A percentile compares a stretch with the other conserved stretches of the same genome.
Evolutionary conservation across 2,113 vertebrate species (phyloP).

Genomic region (Australoheros scitulus): DNA sequence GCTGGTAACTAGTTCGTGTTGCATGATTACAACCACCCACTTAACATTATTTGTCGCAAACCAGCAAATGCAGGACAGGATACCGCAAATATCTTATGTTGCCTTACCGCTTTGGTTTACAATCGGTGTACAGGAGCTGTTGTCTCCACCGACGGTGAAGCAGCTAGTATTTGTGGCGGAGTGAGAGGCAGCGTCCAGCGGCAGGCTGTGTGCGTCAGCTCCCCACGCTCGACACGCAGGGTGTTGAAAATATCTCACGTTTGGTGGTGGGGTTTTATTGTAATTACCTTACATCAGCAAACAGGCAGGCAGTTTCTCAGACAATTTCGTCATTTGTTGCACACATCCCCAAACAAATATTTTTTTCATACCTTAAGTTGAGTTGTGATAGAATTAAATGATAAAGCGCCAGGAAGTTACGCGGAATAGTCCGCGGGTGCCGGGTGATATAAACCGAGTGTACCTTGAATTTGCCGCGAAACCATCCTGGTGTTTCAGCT

Average conservation of each 20-base stretch:
- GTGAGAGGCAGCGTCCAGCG: constrained; percentile 27
- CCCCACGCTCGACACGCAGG: constrained; percentile 39
- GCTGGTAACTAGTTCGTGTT: constrained; percentile 33
- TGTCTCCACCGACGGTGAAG: constrained; percentile 44
- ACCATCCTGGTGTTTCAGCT: background rate
- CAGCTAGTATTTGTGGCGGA: constrained; percentile 38
- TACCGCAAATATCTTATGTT: constrained; percentile 18
- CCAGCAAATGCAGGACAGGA: background rate
- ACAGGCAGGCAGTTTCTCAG: background rate
- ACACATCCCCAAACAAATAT: background rate
- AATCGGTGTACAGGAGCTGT: constrained; percentile 50
- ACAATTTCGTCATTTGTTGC: background rate
- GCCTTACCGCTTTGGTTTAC: constrained; percentile 67
- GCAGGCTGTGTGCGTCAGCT: constrained; percentile 50
- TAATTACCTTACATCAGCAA: background rate
- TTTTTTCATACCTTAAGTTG: accelerated
- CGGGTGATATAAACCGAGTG: constrained; percentile 40
- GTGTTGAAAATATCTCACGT: constrained; percentile 51
- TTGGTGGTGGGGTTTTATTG: background rate
- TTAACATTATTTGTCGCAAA: background rate
- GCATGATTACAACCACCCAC: background rate
- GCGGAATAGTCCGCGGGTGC: background rate
- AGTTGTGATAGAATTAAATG: background rate
- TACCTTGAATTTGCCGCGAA: constrained; percentile 53
- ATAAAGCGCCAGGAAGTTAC: background rate